These are phyloP conservation scores for Platycheirus rosarum DNA, from an alignment of 2,888 invertebrate genomes.

Conservation along the genomic window DNA sequence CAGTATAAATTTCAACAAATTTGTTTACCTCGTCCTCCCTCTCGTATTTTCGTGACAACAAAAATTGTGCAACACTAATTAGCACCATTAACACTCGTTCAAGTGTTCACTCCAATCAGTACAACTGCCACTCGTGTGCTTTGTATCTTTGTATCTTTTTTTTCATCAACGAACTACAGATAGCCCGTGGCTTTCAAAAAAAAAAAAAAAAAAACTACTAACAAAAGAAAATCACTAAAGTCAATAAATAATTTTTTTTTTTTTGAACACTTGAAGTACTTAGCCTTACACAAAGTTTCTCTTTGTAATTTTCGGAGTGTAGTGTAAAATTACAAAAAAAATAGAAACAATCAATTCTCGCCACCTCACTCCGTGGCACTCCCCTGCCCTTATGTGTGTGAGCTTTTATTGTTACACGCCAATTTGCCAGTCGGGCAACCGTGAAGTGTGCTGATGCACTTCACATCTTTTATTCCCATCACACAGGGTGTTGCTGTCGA, in stretches of 20 bases:
- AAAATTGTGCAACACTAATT: slow-evolving; percentile 68
- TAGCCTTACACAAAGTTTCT: slow-evolving; percentile 27
- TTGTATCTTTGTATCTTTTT: background rate
- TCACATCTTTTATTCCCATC: slow-evolving; percentile 59
- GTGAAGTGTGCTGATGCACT: slow-evolving; percentile 61
- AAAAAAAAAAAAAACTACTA: slow-evolving; percentile 2
- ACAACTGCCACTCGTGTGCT: background rate
- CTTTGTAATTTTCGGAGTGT: slow-evolving; percentile 42
- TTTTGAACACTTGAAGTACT: background rate
- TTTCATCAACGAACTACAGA: slow-evolving; percentile 10
- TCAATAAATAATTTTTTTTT: slow-evolving; percentile 47
- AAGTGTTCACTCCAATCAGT: slow-evolving; percentile 27
- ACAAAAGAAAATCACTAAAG: slow-evolving; percentile 59
- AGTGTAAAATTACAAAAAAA: slow-evolving; percentile 9
- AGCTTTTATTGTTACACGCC: slow-evolving; percentile 62
- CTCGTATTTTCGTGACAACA: slow-evolving; percentile 20
- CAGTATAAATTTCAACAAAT: slow-evolving; percentile 27
- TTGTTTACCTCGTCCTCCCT: slow-evolving; percentile 38
- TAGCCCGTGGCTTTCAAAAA: background rate
- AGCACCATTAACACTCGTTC: slow-evolving; percentile 62
- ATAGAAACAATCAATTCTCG: slow-evolving; percentile 49
- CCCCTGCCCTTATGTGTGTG: slow-evolving; percentile 25
- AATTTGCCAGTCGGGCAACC: slow-evolving; percentile 57
- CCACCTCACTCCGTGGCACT: slow-evolving; percentile 12
- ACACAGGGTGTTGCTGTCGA: slow-evolving; percentile 26